Evolutionary conservation across 2,797 vertebrate species (phyloP), one percentile per base, ranked within the genome.

Genomic region (Anguilla marmorata): DNA sequence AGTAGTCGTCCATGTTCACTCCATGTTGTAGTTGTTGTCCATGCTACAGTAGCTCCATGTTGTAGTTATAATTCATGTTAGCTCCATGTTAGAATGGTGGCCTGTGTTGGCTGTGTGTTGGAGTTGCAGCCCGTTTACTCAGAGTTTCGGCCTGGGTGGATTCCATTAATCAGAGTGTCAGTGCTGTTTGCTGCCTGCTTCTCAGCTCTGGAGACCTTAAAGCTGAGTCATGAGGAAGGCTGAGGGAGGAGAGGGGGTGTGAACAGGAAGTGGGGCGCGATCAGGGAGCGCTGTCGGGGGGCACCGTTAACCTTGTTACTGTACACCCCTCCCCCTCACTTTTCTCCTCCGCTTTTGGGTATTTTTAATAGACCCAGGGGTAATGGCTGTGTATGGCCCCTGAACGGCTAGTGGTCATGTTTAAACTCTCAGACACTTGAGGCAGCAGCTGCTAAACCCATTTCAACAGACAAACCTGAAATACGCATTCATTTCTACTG

Each of bases 151-250:
- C 76, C 76, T 50, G 79, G 72, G 8, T 74, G 30, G 76, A 16
- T 80, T 19, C 21, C 21, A 48, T 33, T 50, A 50, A 50, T 82
- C 45, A 11, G 72, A 76, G 79, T 82, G 79, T 82, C 79, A 82
- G 21, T 50, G 76, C 41, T 41, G 33, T 16, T 41, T 19, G 3
- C 76, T 7, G 76, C 79, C 19, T 50, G 41, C 19, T 45, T 48
- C 37, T 41, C 76, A 45, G 76, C 79, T 50, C 79, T 48, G 79
- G 41, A 82, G 41, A 50, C 41, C 79, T 82, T 50, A 82, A 50
- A 50, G 79, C 45, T 82, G 79, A 82, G 79, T 82, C 79, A 82
- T 82, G 45, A 82, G 79, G 79, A 82, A 82, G 79, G 41, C 41
- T 24, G 79, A 50, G 76, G 37, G 37, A 45, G 79, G 21, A 80